Conservation (phyloP, 92 coral and sea anemone genomes). For the Diadumene lineata region DNA sequence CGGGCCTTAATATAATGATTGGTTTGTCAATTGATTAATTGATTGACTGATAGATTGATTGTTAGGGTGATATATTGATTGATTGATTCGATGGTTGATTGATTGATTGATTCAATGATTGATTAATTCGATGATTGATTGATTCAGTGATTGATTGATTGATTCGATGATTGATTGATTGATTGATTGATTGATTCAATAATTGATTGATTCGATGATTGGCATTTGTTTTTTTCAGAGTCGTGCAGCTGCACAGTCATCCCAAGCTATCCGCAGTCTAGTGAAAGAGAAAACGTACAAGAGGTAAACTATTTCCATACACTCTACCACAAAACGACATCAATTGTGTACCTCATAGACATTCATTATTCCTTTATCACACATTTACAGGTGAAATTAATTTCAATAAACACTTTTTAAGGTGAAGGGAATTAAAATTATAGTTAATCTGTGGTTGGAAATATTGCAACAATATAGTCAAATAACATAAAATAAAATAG, state of each 20-base stretch:
- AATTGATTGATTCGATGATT: neutral
- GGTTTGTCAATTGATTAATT: neutral
- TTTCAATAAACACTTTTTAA: neutral
- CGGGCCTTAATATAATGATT: too few species aligned
- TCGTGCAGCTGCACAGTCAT: conserved; percentile 78
- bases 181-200: neutral
- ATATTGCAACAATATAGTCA: too few species aligned
- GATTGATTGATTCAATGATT: neutral
- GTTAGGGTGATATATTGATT: too few species aligned
- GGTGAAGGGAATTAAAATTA: neutral
- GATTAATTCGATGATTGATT: neutral
- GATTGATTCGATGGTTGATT: neutral
- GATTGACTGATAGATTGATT: neutral
- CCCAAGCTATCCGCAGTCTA: conserved; percentile 83
- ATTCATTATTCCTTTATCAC: too few species aligned
- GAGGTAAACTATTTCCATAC: conserved; percentile 38
- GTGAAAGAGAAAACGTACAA: conserved; percentile 75
- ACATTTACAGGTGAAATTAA: neutral
- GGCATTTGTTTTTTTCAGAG: conserved; percentile 35
- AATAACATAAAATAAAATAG: too few species aligned
- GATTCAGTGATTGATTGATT: neutral
- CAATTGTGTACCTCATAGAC: too few species aligned
- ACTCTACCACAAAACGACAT: too few species aligned
- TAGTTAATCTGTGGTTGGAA: too few species aligned
- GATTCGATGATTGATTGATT: too few species aligned